Conservation (phyloP, 64 coral and sea anemone species). For the Dendrophyllia cribrosa region DNA sequence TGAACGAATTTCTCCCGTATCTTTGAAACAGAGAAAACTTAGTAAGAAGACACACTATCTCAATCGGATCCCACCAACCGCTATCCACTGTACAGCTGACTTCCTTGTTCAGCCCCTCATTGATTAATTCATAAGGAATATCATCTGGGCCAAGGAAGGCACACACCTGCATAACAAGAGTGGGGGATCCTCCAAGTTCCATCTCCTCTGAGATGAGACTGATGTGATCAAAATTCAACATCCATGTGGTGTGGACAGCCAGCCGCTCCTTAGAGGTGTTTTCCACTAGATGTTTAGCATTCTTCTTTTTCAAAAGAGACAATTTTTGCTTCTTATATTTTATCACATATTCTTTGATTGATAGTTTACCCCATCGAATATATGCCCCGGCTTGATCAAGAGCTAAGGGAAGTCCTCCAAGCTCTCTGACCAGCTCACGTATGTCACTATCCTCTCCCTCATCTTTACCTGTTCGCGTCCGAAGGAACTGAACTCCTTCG, state of each 20-base stretch:
- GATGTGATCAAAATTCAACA: conserved; percentile 71
- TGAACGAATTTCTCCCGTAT: conserved; percentile 50
- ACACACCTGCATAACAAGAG: conserved; percentile 69
- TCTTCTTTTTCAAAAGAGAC: conserved; percentile 30
- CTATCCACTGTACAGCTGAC: not conserved
- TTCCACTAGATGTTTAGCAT: not conserved
- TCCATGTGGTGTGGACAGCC: conserved; percentile 77
- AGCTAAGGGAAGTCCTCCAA: conserved; percentile 79
- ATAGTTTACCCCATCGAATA: conserved; percentile 1
- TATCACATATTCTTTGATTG: conserved; percentile 60
- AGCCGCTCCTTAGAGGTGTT: conserved; percentile 38
- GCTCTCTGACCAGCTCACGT: conserved; percentile 17
- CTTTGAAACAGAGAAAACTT: conserved; percentile 90
- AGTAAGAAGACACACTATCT: conserved; percentile 66
- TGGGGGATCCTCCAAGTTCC: conserved; percentile 44
- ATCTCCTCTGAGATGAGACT: conserved; percentile 20
- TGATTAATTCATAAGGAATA: conserved; percentile 80
- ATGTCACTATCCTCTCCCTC: not conserved
- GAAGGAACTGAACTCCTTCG: conserved; percentile 61
- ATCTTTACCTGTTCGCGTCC: conserved; percentile 26
- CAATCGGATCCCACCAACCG: conserved; percentile 20
- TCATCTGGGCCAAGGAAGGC: conserved; percentile 81
- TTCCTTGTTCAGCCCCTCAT: conserved; percentile 43
- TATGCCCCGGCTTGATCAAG: conserved; percentile 83
- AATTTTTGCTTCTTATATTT: conserved; percentile 69